Evolutionary conservation across 2,888 invertebrate species (phyloP), one percentile per base, ranked within the genome.

Genomic region (Osedax fenrisi): DNA sequence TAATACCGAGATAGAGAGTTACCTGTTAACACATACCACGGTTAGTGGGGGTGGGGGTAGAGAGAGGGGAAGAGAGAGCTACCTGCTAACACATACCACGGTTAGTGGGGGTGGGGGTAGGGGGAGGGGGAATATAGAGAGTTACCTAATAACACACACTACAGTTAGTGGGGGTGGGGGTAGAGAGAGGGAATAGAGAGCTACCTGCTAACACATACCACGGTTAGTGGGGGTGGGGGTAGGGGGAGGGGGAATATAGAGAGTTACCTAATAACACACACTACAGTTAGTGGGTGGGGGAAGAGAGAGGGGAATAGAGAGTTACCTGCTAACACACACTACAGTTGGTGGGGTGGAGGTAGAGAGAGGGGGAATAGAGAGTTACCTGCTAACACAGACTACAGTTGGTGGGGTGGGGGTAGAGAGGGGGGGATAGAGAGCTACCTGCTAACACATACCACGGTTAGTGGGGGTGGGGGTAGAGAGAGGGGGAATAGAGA

Each of bases 401-500:
- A 77, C 79, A 26, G 78, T 78, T 27, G 72, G 75, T 23, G 5
- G 22, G 23, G n/a, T n/a, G n/a, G n/a, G n/a, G n/a, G n/a, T n/a
- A n/a, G n/a, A n/a, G n/a, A n/a, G n/a, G n/a, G n/a, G n/a, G n/a
- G 84, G 85, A 82, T 82, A 68, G 81, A 81, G 2, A 84, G 80
- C 76, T 79, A 84, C n/a, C 76, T 80, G 3, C 80, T 81, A n/a
- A 82, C 84, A 76, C 82, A 81, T 67, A 77, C 79, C 26, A 78
- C 78, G 27, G 72, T 72, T 23, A 10, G 22, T 26, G n/a, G n/a
- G n/a, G n/a, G n/a, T n/a, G n/a, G n/a, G n/a, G n/a, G n/a, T n/a
- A n/a, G n/a, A n/a, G n/a, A n/a, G n/a, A n/a, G n/a, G n/a, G 84
- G 84, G 85, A 75, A 82, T 83, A 26, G 82, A 82, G 69, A 81